A percentile compares a stretch with the other conserved stretches of the same genome.
phyloP scores from a whole-genome alignment of 2,888 invertebrate species.

The Nemotelus pantherinus region DNA sequence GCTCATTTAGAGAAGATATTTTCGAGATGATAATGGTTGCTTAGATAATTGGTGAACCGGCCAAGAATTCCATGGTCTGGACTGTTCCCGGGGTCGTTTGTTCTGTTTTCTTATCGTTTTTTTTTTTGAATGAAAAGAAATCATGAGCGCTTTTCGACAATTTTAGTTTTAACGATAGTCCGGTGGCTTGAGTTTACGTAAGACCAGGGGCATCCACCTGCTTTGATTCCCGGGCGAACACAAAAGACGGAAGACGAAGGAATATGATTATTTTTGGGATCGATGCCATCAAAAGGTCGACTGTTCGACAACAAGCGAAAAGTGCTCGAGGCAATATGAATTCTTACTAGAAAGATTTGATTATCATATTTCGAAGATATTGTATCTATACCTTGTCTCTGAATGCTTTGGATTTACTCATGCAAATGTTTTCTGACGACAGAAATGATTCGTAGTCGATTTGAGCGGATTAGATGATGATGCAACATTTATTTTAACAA shows the following conservation, averaged over 20 bases:
- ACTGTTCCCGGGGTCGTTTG: background rate
- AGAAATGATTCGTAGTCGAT: too few relatives aligned
- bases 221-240: background rate
- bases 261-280: background rate
- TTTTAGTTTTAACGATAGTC: background rate
- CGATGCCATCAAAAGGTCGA: conserved; percentile 4
- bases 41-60: conserved; percentile 6
- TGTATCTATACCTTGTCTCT: background rate
- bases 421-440: too few relatives aligned
- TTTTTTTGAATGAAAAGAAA: background rate
- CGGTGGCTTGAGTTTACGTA: conserved; percentile 22
- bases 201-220: conserved; percentile 38
- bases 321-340: conserved; percentile 28
- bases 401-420: background rate
- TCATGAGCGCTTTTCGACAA: conserved; percentile 10
- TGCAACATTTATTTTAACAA: too few relatives aligned
- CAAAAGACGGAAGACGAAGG: background rate
- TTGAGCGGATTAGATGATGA: too few relatives aligned
- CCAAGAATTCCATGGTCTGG: background rate
- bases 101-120: conserved; percentile 7
- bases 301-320: background rate
- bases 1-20: conserved; percentile 39
- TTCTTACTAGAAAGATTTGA: conserved; percentile 8
- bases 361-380: conserved; percentile 21
- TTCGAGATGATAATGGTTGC: conserved; percentile 33